Conservation (phyloP, 2,113 vertebrate genomes). For the Columba livia region DNA sequence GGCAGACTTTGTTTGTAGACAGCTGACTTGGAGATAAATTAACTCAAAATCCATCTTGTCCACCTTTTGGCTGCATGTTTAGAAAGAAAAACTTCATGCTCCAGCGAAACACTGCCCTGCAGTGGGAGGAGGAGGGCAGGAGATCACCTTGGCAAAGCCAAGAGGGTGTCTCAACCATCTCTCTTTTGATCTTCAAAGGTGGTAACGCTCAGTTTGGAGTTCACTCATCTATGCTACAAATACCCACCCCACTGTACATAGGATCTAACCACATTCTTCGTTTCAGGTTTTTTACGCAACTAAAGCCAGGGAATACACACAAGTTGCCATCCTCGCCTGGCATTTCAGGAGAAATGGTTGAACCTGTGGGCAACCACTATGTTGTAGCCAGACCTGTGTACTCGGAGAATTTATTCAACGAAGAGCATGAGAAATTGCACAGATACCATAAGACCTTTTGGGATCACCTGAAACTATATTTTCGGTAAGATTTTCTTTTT, state of each 20-base stretch:
- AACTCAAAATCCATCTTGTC: conserved; percentile 1
- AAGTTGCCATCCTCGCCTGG: background rate
- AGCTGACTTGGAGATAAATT: background rate
- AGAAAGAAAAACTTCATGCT: conserved; percentile 28
- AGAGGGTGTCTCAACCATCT: conserved; percentile 15
- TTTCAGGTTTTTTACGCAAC: conserved; percentile 68
- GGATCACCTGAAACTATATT: conserved; percentile 82
- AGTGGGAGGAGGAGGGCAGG: conserved; percentile 17
- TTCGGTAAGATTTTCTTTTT: conserved; percentile 80
- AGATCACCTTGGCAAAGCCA: conserved; percentile 35
- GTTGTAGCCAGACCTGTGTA: conserved; percentile 86
- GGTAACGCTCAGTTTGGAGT: conserved; percentile 71
- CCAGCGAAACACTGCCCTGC: conserved; percentile 14
- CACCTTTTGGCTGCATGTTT: conserved; percentile 31
- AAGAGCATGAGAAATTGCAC: conserved; percentile 81
- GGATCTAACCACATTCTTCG: conserved; percentile 50
- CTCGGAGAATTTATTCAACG: conserved; percentile 83
- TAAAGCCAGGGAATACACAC: conserved; percentile 20
- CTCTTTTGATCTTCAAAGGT: conserved; percentile 78
- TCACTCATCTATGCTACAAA: conserved; percentile 63
- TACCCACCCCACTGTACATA: conserved; percentile 40
- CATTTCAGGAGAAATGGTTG: conserved; percentile 74
- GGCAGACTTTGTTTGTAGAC: background rate
- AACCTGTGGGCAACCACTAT: conserved; percentile 82
- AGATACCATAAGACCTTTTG: conserved; percentile 82